Percentiles rank a stretch among this genome's conserved stretches.
Evolutionary conservation across 2,888 invertebrate genomes (phyloP).

Genomic region (Melikaiella ostensackeni): DNA sequence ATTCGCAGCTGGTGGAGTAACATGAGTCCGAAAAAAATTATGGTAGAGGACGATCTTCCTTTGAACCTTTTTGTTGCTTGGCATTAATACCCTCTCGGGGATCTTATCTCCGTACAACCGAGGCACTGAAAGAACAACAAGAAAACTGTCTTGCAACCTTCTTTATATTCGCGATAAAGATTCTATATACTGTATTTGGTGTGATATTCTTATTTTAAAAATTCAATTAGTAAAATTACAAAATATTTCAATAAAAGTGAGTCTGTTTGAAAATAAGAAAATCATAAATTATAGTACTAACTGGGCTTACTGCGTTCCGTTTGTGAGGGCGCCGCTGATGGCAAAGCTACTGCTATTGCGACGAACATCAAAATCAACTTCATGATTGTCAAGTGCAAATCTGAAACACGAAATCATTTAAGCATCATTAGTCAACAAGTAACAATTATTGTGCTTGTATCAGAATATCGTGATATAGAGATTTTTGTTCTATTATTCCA

Average conservation of each 20-base stretch:
- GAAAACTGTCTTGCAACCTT: neutral
- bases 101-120: conserved; percentile 80
- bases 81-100: conserved; percentile 79
- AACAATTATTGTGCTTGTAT: neutral
- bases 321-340: conserved; percentile 67
- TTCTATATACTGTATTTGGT: neutral
- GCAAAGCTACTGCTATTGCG: conserved; percentile 65
- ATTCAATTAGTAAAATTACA: too few relatives aligned
- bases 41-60: conserved; percentile 87
- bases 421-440: neutral
- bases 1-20: conserved; percentile 86
- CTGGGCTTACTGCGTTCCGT: conserved; percentile 69
- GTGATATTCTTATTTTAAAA: too few relatives aligned
- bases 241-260: too few relatives aligned
- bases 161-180: neutral
- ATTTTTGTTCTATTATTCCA: too few relatives aligned
- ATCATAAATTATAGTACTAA: conserved; percentile 47
- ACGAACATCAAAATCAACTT: conserved; percentile 68
- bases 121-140: conserved; percentile 77
- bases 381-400: conserved; percentile 58
- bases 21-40: conserved; percentile 87
- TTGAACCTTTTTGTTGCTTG: conserved; percentile 81
- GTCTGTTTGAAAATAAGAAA: neutral
- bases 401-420: conserved; percentile 54
- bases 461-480: too few relatives aligned